These are phyloP conservation scores for Callosobruchus maculatus DNA, from an alignment of 2,888 invertebrate genomes.

Conservation along the genomic window DNA sequence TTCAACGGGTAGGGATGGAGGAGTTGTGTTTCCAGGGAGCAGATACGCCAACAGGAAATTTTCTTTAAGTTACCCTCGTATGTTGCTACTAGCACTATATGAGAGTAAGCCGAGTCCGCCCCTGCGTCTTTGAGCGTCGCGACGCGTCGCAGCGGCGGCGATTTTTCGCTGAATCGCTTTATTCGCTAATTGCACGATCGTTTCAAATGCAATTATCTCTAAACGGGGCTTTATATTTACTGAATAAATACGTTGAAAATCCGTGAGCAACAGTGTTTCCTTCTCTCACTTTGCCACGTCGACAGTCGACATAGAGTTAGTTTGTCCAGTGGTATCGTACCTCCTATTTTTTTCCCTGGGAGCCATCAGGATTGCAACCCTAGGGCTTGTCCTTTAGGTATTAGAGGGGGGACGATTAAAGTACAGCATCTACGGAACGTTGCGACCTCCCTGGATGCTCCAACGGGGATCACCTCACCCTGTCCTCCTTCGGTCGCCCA, in stretches of 20 bases:
- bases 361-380: too few relatives aligned
- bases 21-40: too few relatives aligned
- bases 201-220: slow-evolving; percentile 48
- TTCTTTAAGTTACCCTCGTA: too few relatives aligned
- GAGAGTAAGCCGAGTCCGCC: neutral
- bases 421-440: too few relatives aligned
- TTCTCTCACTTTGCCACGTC: slow-evolving; percentile 11
- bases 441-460: too few relatives aligned
- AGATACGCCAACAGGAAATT: too few relatives aligned
- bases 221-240: slow-evolving; percentile 44
- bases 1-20: too few relatives aligned
- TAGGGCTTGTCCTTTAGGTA: too few relatives aligned
- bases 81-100: neutral
- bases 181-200: slow-evolving; percentile 47
- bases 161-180: slow-evolving; percentile 46
- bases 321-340: too few relatives aligned
- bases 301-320: neutral
- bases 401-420: too few relatives aligned
- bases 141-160: slow-evolving; percentile 13
- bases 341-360: neutral
- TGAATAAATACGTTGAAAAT: slow-evolving; percentile 43
- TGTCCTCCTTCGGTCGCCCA: too few relatives aligned
- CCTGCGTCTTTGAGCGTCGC: neutral
- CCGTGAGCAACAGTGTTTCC: slow-evolving; percentile 39
- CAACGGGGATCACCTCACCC: too few relatives aligned